Base-by-base conservation (phyloP, 2,888 invertebrate genomes). In the Patella ulyssiponensis region DNA sequence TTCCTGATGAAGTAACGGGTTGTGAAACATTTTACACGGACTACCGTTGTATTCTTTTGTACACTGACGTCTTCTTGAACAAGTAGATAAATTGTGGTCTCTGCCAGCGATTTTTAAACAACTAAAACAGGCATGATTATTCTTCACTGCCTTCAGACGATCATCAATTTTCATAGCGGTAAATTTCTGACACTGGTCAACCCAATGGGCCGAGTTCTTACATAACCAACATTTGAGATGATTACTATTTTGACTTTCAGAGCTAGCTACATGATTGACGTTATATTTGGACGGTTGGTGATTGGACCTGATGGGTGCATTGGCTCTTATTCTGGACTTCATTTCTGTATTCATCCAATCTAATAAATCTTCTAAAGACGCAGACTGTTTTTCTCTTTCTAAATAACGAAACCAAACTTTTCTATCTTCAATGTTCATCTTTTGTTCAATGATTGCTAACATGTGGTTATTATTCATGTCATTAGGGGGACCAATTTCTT, bases 11-110 rank as follows among this genome's bases (percentile, higher is more conserved):
- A 64, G 64, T 20, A 64, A 64, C 17, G n/a, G n/a, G 23, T 64
- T n/a, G 23, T 64, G 64, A 64, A 20, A 64, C 64, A 64, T 11
- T 64, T 64, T 64, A 20, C 64, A 64, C 11, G 20, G 20, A 64
- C 11, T 64, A 4, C 64, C 64, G 23, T 64, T 64, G 14, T 64
- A 64, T 5, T 9, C n/a, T 23, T 64, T 23, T 12, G 23, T 64
- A 64, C 64, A 64, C 17, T 64, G 64, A 20, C 64, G 64, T 64
- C 64, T 64, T 23, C 64, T 64, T 20, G 64, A 64, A 64, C 64
- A 64, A 23, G n/a, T 64, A n/a, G 23, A 23, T 23, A 64, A n/a
- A 64, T 23, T 23, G 23, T 64, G 64, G 14, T 64, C 23, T 20
- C 23, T 64, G 14, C 23, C 64, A 64, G 64, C 7, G 14, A 64